Evolutionary conservation across 2,113 vertebrate species (phyloP).

Genomic region (Phalacrocorax brasilianus): DNA sequence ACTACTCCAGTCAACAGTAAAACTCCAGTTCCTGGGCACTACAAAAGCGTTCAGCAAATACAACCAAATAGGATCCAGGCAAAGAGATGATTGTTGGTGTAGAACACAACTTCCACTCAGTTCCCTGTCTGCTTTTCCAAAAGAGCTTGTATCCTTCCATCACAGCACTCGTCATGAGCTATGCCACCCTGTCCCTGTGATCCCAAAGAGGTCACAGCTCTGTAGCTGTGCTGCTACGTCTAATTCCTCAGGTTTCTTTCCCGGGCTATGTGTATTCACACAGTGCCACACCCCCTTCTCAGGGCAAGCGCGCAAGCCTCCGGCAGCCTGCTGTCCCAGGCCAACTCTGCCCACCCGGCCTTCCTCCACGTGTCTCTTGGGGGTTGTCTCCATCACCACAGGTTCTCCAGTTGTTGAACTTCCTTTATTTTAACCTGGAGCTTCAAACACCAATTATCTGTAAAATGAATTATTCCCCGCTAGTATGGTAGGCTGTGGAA

Average conservation of each 20-base stretch:
- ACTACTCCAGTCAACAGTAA: background rate
- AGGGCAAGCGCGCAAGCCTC: too few species aligned
- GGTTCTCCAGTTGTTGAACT: background rate
- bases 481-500: background rate
- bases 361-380: rapidly evolving
- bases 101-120: background rate
- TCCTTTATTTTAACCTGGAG: background rate
- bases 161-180: background rate
- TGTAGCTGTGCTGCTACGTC: background rate
- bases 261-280: too few species aligned
- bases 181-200: background rate
- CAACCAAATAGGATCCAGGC: background rate
- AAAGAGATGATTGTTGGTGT: background rate
- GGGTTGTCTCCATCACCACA: background rate
- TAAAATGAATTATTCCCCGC: background rate
- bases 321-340: too few species aligned
- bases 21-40: background rate
- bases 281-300: too few species aligned
- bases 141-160: background rate
- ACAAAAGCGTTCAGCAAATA: background rate
- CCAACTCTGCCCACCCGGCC: background rate
- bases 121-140: background rate
- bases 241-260: too few species aligned
- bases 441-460: background rate
- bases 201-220: background rate